Conservation (phyloP, 2,888 invertebrate species). For the Blomia tropicalis region DNA sequence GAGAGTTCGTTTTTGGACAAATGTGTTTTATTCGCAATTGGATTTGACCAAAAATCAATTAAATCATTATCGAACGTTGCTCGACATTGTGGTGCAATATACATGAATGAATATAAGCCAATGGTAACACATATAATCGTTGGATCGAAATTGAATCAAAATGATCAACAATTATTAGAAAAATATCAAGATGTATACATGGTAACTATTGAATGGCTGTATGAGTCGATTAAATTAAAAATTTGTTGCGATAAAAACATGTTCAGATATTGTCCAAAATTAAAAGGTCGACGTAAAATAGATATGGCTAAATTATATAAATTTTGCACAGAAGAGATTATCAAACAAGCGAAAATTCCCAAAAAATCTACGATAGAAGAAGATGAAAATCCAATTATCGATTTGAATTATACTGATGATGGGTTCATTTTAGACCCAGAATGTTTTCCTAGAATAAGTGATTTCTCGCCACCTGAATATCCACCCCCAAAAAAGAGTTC, state of each 20-base stretch:
- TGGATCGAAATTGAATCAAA: background rate
- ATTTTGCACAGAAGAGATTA: no score
- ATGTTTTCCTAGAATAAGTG: no score
- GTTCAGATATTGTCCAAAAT: no score
- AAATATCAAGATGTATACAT: background rate
- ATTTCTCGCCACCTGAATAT: no score
- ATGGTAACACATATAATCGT: conserved; percentile 18
- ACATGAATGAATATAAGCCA: background rate
- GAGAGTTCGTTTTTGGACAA: background rate
- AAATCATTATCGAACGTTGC: background rate
- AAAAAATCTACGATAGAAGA: no score
- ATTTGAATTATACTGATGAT: no score
- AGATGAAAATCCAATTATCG: no score
- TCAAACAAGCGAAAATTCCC: no score
- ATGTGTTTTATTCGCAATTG: conserved; percentile 1
- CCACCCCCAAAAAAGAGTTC: no score
- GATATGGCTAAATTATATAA: no score
- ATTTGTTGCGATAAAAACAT: conserved; percentile 3
- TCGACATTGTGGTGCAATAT: conserved; percentile 5
- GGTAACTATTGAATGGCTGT: conserved; percentile 20
- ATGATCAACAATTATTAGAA: background rate
- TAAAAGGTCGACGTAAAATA: no score
- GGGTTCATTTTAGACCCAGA: no score
- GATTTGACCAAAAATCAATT: conserved; percentile 2
- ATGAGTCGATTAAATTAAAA: background rate